phyloP scores from a whole-genome alignment of 2,888 invertebrate genomes.

The Tiliacea aurago region DNA sequence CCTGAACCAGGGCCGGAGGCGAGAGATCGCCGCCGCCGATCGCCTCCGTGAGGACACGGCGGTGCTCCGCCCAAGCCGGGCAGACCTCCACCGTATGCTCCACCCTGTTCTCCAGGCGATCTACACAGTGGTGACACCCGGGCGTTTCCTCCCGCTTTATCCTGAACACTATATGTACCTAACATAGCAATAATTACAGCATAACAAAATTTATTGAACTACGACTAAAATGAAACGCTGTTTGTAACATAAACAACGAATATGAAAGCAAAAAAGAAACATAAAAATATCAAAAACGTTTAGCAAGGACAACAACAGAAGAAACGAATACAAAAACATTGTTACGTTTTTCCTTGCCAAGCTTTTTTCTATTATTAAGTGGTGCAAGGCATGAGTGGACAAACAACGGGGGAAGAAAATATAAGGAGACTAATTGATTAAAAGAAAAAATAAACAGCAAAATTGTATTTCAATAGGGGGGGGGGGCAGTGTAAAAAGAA shows the following conservation, averaged over 20 bases:
- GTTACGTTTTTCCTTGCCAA: constrained; percentile 77
- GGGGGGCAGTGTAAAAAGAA: background rate
- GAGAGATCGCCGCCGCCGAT: too few relatives aligned
- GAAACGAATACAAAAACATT: constrained; percentile 74
- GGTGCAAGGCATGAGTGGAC: constrained; percentile 43
- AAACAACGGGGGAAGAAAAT: background rate
- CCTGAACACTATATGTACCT: too few relatives aligned
- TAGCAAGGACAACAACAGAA: constrained; percentile 64
- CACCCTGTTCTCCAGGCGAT: too few relatives aligned
- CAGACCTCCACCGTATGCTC: too few relatives aligned
- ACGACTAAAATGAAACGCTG: constrained; percentile 12
- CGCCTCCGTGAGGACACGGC: too few relatives aligned
- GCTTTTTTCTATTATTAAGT: constrained; percentile 57
- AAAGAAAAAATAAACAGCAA: background rate
- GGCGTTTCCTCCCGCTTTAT: too few relatives aligned
- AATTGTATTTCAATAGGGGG: background rate
- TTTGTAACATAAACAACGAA: constrained; percentile 50
- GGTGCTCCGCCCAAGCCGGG: too few relatives aligned
- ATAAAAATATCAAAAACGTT: constrained; percentile 64
- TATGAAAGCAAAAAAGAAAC: constrained; percentile 44
- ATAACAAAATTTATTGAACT: background rate
- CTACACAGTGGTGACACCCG: too few relatives aligned
- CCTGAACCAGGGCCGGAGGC: too few relatives aligned
- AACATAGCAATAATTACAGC: background rate
- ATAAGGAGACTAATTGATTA: background rate